These are phyloP conservation scores for Archilochus colubris DNA, from an alignment of 2,113 vertebrate species.

Conservation along the genomic window DNA sequence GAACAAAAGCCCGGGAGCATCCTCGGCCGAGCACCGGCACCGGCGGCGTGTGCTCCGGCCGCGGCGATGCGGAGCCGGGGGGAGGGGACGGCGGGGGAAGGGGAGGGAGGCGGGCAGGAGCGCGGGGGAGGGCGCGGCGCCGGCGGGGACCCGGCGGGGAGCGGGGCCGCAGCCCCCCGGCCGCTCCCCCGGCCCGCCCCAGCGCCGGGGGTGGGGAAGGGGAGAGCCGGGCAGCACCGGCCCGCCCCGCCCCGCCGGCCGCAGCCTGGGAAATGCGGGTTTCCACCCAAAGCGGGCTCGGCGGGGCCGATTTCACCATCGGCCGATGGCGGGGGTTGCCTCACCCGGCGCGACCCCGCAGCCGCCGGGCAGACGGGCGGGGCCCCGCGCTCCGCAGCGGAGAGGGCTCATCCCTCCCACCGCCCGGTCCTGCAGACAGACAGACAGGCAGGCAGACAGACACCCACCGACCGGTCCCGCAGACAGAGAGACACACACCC, in stretches of 20 bases:
- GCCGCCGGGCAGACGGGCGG: not conserved
- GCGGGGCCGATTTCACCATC: not conserved
- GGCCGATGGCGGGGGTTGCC: not conserved
- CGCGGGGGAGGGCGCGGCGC: conserved; percentile 44
- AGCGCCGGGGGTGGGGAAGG: not conserved
- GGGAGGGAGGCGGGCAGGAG: conserved; percentile 33
- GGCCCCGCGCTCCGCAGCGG: not conserved
- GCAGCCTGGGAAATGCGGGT: not conserved
- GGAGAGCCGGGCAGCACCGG: not conserved
- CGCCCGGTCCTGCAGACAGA: not conserved
- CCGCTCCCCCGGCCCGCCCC: not conserved
- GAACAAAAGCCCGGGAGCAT: conserved; percentile 68
- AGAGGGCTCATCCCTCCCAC: too few species aligned
- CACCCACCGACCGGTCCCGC: not conserved
- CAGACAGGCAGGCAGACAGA: too few species aligned
- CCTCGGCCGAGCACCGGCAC: conserved; percentile 47
- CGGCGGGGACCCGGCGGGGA: not conserved
- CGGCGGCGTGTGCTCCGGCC: conserved; percentile 57
- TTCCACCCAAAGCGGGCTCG: not conserved
- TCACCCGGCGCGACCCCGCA: conserved; percentile 30
- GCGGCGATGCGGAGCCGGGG: conserved; percentile 36
- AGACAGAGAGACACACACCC: too few species aligned
- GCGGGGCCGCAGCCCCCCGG: not conserved
- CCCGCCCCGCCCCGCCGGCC: not conserved
- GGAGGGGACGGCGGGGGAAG: conserved; percentile 28